A percentile compares a stretch with the other conserved stretches of the same genome.
Evolutionary conservation across 2,113 vertebrate genomes (phyloP).

Genomic region (Pterocles orientalis): DNA sequence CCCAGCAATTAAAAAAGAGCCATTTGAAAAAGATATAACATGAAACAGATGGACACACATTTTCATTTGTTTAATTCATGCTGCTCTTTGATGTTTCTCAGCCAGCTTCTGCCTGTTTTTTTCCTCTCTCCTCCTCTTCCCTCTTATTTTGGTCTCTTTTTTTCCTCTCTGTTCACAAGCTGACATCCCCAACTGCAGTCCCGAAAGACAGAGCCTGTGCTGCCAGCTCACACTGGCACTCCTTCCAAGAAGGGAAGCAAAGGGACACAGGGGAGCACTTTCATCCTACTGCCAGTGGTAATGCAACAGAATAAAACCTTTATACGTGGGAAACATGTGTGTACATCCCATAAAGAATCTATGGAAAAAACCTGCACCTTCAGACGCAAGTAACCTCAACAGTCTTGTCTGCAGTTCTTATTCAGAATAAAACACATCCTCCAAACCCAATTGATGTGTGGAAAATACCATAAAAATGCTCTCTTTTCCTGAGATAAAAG

Average conservation of each 20-base stretch:
- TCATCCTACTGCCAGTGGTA: not conserved
- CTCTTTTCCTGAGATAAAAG: not conserved
- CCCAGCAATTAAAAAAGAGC: not conserved
- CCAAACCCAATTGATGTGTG: not conserved
- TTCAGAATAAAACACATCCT: not conserved
- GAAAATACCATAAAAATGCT: not conserved
- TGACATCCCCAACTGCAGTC: not conserved
- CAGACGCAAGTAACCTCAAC: not conserved
- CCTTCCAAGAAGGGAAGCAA: not conserved
- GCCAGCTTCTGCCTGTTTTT: not conserved
- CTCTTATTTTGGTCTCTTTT: not conserved
- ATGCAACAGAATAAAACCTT: not conserved
- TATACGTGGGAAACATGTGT: not conserved
- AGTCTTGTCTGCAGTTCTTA: not conserved
- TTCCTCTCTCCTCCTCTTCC: not conserved
- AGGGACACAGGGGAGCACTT: not conserved
- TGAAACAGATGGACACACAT: not conserved
- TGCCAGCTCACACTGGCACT: not conserved
- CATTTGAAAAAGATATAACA: not conserved
- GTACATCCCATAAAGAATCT: not conserved
- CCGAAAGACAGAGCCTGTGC: not conserved
- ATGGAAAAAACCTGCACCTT: not conserved
- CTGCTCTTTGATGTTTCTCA: not conserved
- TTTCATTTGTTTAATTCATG: constrained; percentile 17
- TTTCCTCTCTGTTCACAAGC: not conserved